Percentiles rank a stretch among this genome's conserved stretches.
Conservation (phyloP, 2,888 invertebrate species). For the Trichacis sp. region DNA sequence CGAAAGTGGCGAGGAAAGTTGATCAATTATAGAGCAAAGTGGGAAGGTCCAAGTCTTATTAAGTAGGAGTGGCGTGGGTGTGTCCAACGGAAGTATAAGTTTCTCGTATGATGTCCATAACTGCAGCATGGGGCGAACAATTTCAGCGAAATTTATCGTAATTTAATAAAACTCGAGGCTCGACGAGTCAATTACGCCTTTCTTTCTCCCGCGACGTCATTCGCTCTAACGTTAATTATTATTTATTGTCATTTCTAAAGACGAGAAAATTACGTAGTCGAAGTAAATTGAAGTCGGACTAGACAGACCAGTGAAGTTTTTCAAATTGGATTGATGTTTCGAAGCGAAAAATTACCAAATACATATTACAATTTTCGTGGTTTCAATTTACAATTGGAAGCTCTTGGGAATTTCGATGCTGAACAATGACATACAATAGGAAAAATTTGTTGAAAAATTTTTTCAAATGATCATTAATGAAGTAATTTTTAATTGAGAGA, state of each 20-base stretch:
- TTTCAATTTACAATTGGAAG: no score
- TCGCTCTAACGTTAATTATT: not conserved
- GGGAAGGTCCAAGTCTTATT: slow-evolving; percentile 46
- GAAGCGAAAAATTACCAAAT: slow-evolving; percentile 17
- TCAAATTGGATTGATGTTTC: no score
- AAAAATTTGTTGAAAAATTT: no score
- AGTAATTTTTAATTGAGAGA: no score
- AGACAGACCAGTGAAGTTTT: no score
- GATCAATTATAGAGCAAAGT: slow-evolving; percentile 31
- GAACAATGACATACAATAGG: no score
- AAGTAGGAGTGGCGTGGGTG: slow-evolving; percentile 67
- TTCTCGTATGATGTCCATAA: slow-evolving; percentile 18
- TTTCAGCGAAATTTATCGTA: not conserved
- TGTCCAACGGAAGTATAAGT: slow-evolving; percentile 52
- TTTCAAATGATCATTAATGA: no score
- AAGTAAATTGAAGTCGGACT: no score
- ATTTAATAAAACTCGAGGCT: not conserved
- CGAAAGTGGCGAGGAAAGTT: slow-evolving; percentile 33
- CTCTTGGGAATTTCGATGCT: no score
- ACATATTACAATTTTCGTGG: no score
- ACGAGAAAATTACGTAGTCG: not conserved
- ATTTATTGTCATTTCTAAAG: no score
- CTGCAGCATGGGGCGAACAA: slow-evolving; percentile 12
- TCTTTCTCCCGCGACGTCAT: not conserved
- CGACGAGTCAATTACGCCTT: not conserved